Base-by-base conservation (phyloP, 92 coral and sea anemone genomes). In the Palythoa caribaeorum region DNA sequence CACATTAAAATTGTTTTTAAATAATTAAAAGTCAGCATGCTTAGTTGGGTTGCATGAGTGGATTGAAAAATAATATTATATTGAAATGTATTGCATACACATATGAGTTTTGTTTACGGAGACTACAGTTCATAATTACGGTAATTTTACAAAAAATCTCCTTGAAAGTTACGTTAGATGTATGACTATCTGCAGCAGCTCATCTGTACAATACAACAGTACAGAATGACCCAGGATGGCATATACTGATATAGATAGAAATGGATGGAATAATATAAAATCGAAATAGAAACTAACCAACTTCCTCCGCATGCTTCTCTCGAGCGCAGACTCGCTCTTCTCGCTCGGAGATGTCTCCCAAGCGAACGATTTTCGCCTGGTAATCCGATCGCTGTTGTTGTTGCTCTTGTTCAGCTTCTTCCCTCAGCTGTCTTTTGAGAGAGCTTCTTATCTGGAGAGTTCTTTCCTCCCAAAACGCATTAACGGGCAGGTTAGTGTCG, bases 171-270 rank as follows among this genome's bases (percentile, higher is more conserved):
- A 53, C 60, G 60, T 53, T 53, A 11, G 0, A 53, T 53, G 60
- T 53, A 53, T 53, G 60, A 53, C 60, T 53, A 53, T 53, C 60
- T 53, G 60, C 60, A 53, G 60, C 60, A 53, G 60, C 60, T 53
- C 60, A 53, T 53, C 60, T 53, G 60, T 53, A 53, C 60, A 53
- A 65, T 16, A 65, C 54, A 44, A 73, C 53, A 73, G 12, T 73
- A 35, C 60, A 53, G 12, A 53, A 53, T 53, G 60, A 53, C 60
- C 60, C 78, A 73, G 78, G 78, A 73, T 73, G 55, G 57, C 78
- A 53, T 53, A 73, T 40, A 73, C 28, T 28, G 28, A 28, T 28
- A 28, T 28, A 28, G 78, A 73, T 73, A 13, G 78, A 73, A 73
- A 44, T 44, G 5, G 55, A 73, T 73, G 11, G 21, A 73, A 39